These are phyloP conservation scores for Drosophila navojoa DNA, from an alignment of 1,140 invertebrate genomes.

Conservation along the genomic window DNA sequence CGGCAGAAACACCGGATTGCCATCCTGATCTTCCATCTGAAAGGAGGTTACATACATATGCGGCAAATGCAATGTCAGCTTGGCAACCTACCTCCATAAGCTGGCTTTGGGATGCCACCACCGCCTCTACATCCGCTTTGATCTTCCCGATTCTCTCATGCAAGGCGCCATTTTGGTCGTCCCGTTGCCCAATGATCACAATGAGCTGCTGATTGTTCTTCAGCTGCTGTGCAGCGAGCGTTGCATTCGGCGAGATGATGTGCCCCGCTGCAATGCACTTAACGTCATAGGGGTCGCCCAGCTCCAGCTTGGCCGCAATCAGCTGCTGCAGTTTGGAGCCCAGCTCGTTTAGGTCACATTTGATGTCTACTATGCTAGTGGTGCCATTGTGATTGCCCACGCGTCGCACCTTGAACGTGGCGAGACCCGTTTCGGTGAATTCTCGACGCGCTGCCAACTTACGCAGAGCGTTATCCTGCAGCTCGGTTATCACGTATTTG, in stretches of 20 bases:
- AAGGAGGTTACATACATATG: conserved; percentile 22
- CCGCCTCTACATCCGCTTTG: conserved; percentile 72
- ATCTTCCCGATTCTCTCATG: conserved; percentile 71
- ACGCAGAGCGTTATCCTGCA: conserved; percentile 88
- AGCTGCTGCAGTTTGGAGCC: conserved; percentile 86
- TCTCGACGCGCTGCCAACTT: conserved; percentile 87
- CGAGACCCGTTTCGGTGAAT: conserved; percentile 87
- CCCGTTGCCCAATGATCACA: conserved; percentile 85
- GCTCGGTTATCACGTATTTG: conserved; percentile 85
- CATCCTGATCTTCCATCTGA: conserved; percentile 91
- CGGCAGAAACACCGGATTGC: conserved; percentile 88
- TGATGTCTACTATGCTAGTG: conserved; percentile 67
- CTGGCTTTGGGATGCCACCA: conserved; percentile 63
- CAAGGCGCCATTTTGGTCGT: conserved; percentile 57
- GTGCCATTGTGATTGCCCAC: conserved; percentile 70
- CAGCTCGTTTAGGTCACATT: conserved; percentile 71
- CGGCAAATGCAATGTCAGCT: not conserved
- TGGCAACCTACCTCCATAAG: conserved; percentile 61
- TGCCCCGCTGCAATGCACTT: conserved; percentile 88
- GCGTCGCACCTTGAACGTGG: conserved; percentile 76
- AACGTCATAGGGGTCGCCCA: conserved; percentile 81
- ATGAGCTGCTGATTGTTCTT: conserved; percentile 89
- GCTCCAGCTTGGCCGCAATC: conserved; percentile 85
- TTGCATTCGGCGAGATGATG: conserved; percentile 85
- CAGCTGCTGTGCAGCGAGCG: conserved; percentile 86